Evolutionary conservation across 1,140 invertebrate species (phyloP).

Genomic region (Heliconius nattereri): DNA sequence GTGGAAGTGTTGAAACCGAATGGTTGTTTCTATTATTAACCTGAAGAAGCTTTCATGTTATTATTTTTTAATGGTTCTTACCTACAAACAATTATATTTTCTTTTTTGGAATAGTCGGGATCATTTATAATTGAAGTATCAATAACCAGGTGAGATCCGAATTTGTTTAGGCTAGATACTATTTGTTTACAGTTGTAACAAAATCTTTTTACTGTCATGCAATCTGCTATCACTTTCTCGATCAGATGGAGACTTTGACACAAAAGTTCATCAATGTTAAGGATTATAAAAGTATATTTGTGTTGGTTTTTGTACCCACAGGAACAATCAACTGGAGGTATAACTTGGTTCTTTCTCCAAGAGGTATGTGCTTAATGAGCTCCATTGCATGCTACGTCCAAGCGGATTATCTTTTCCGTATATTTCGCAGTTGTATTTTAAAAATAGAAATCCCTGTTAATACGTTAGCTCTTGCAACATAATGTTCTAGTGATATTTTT

Average conservation of each 20-base stretch:
- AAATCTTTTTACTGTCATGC: not conserved
- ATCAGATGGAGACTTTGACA: not conserved
- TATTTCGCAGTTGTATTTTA: not conserved
- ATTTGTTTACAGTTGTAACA: not conserved
- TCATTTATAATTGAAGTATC: not conserved
- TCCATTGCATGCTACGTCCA: conserved; percentile 16
- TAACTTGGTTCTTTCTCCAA: conserved; percentile 14
- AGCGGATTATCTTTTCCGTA: not conserved
- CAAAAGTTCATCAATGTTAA: not conserved
- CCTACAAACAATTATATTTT: not conserved
- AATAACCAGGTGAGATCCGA: not conserved
- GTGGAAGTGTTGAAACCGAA: too few relatives aligned
- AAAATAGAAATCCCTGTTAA: not conserved
- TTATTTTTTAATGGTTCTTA: too few relatives aligned
- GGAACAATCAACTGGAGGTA: not conserved
- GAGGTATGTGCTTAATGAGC: conserved; percentile 4
- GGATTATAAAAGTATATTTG: not conserved
- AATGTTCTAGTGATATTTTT: conserved; percentile 2
- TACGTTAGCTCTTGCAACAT: conserved; percentile 7
- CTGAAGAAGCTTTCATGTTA: too few relatives aligned
- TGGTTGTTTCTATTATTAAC: too few relatives aligned
- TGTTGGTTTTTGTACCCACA: not conserved
- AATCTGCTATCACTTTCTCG: not conserved
- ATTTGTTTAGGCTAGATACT: not conserved
- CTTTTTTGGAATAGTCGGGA: not conserved